Conservation (phyloP, 2,888 invertebrate genomes). For the Agriopis marginaria region DNA sequence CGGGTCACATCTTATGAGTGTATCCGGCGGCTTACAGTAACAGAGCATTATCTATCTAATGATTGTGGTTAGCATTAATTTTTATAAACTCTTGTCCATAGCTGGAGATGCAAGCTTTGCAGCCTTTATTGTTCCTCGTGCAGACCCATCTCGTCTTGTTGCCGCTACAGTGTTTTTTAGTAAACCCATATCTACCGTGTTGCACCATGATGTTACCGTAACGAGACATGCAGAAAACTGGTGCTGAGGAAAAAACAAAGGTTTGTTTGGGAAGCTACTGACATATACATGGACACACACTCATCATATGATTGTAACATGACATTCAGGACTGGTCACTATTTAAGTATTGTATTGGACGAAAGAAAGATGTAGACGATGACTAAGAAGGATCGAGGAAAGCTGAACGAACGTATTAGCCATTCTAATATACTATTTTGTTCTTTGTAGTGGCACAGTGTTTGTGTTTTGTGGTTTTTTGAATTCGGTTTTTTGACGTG, state of each 20-base stretch:
- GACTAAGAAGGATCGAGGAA: too few species aligned
- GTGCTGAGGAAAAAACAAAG: not conserved
- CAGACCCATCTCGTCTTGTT: conserved; percentile 30
- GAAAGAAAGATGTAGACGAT: too few species aligned
- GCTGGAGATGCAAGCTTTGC: conserved; percentile 28
- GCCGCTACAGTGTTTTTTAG: not conserved
- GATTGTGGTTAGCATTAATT: conserved; percentile 1
- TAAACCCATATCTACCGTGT: not conserved
- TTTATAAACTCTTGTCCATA: not conserved
- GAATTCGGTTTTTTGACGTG: too few species aligned
- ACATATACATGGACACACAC: not conserved
- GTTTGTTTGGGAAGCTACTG: not conserved
- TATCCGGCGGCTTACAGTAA: too few species aligned
- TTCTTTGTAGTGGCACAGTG: too few species aligned
- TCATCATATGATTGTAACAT: too few species aligned
- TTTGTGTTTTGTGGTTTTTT: too few species aligned
- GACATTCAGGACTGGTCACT: too few species aligned
- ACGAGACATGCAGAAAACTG: conserved; percentile 5
- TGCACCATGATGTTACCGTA: conserved; percentile 1
- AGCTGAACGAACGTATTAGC: too few species aligned
- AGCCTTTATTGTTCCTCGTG: conserved; percentile 23
- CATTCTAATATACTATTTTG: too few species aligned
- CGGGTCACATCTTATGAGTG: too few species aligned
- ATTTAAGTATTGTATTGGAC: too few species aligned
- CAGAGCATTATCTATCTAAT: not conserved